Conservation (phyloP, 2,113 vertebrate species). For the Morone chrysops region DNA sequence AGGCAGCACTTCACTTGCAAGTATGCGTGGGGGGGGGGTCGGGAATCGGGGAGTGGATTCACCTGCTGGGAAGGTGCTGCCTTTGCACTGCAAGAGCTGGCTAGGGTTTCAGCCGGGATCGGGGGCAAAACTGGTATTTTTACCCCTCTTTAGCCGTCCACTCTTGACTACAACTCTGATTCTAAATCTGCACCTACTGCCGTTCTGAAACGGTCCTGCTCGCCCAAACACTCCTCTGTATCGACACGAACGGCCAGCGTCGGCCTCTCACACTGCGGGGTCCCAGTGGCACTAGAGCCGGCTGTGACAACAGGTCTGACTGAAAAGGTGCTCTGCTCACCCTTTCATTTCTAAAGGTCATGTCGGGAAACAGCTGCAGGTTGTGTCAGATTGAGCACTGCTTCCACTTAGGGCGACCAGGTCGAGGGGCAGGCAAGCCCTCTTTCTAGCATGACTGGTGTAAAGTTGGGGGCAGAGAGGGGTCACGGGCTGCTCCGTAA, state of each 20-base stretch:
- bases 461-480: slow-evolving; percentile 6
- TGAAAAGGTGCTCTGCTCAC: slow-evolving; percentile 6
- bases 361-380: slow-evolving; percentile 33
- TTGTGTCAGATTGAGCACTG: slow-evolving; percentile 19
- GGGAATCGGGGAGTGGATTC: slow-evolving; percentile 12
- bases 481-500: slow-evolving; percentile 2
- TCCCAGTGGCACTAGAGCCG: not conserved
- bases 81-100: not conserved
- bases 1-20: not conserved
- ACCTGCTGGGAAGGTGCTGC: slow-evolving; percentile 54
- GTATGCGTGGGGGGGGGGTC: not conserved
- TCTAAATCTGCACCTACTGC: too few relatives aligned
- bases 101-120: too few relatives aligned
- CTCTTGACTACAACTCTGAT: not conserved
- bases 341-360: slow-evolving; percentile 13
- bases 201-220: not conserved
- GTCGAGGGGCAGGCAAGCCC: slow-evolving; percentile 57
- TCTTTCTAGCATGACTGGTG: slow-evolving; percentile 7
- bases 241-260: not conserved
- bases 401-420: slow-evolving; percentile 19
- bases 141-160: too few relatives aligned
- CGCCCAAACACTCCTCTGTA: not conserved
- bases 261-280: not conserved
- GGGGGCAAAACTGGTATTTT: too few relatives aligned
- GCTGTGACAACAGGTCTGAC: not conserved